These are phyloP conservation scores for Drosophila fulvimacula DNA, from an alignment of 2,888 invertebrate genomes.

Conservation along the genomic window DNA sequence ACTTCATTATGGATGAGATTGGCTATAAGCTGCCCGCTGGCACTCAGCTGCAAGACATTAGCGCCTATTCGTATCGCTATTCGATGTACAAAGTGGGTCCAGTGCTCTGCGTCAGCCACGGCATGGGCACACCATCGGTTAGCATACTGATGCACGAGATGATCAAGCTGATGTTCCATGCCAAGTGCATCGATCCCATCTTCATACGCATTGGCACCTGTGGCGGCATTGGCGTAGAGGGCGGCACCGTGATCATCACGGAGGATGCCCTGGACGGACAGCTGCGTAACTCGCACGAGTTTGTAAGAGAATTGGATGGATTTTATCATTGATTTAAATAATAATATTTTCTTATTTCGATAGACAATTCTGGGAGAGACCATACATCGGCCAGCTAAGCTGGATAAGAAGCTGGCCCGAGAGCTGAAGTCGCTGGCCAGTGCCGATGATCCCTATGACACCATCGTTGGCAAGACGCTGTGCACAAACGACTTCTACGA, in stretches of 20 bases:
- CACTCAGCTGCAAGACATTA: conserved; percentile 94
- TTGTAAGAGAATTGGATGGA: conserved; percentile 87
- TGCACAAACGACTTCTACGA: conserved; percentile 99
- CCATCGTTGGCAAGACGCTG: conserved; percentile 96
- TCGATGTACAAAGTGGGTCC: conserved; percentile 94
- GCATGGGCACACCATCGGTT: conserved; percentile 98
- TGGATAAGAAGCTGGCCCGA: conserved; percentile 92
- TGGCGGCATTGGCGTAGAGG: conserved; percentile 96
- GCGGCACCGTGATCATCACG: conserved; percentile 96
- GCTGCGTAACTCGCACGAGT: conserved; percentile 91
- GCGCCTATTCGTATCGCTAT: conserved; percentile 96
- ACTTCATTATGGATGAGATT: conserved; percentile 95
- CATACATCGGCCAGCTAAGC: conserved; percentile 91
- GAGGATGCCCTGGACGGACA: conserved; percentile 96
- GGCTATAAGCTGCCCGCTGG: conserved; percentile 95
- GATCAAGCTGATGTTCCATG: conserved; percentile 97
- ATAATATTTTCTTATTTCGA: neutral
- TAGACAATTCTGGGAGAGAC: conserved; percentile 94
- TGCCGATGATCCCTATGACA: conserved; percentile 92
- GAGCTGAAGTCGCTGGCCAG: conserved; percentile 92
- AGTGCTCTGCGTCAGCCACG: conserved; percentile 88
- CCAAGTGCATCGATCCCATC: conserved; percentile 93
- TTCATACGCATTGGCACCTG: conserved; percentile 98
- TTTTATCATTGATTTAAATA: neutral
- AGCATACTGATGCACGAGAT: conserved; percentile 98